Conservation (phyloP, 2,888 invertebrate genomes). For the Sphaerophoria taeniata region DNA sequence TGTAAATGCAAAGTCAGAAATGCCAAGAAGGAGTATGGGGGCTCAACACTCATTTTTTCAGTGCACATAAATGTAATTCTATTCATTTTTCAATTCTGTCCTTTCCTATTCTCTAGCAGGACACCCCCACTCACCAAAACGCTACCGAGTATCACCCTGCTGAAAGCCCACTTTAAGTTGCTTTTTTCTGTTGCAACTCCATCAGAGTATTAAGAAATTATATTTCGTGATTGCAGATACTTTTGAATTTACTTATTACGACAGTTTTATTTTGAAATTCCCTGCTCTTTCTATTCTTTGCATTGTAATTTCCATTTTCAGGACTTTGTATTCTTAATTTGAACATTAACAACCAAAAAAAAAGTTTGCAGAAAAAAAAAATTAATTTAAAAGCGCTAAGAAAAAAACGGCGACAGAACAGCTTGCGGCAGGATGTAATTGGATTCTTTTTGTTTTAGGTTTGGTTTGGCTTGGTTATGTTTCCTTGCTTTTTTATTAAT, state of each 20-base stretch:
- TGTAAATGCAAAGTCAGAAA: slow-evolving; percentile 55
- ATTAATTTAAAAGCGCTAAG: slow-evolving; percentile 41
- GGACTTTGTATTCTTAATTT: slow-evolving; percentile 69
- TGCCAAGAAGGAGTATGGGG: slow-evolving; percentile 48
- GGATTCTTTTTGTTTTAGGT: slow-evolving; percentile 59
- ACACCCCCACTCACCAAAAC: neutral
- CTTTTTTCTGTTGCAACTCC: slow-evolving; percentile 33
- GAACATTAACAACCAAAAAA: slow-evolving; percentile 52
- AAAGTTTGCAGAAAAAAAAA: slow-evolving; percentile 29
- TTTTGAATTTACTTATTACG: slow-evolving; percentile 71
- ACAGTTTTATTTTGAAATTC: slow-evolving; percentile 64
- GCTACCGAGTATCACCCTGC: slow-evolving; percentile 3
- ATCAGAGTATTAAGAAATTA: slow-evolving; percentile 68
- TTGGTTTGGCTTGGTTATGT: slow-evolving; percentile 26
- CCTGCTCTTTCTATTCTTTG: slow-evolving; percentile 20
- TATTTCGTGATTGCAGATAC: slow-evolving; percentile 74
- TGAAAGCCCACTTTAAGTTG: slow-evolving; percentile 35
- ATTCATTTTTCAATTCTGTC: slow-evolving; percentile 19
- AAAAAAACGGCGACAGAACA: slow-evolving; percentile 66
- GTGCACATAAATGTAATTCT: slow-evolving; percentile 41
- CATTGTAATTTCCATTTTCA: slow-evolving; percentile 68
- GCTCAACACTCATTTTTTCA: slow-evolving; percentile 60
- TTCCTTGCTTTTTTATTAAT: neutral
- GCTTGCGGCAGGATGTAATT: slow-evolving; percentile 70
- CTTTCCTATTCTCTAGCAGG: neutral